A percentile compares a stretch with the other conserved stretches of the same genome.
Evolutionary conservation across 2,113 vertebrate genomes (phyloP).

Genomic region (Redunca redunca): DNA sequence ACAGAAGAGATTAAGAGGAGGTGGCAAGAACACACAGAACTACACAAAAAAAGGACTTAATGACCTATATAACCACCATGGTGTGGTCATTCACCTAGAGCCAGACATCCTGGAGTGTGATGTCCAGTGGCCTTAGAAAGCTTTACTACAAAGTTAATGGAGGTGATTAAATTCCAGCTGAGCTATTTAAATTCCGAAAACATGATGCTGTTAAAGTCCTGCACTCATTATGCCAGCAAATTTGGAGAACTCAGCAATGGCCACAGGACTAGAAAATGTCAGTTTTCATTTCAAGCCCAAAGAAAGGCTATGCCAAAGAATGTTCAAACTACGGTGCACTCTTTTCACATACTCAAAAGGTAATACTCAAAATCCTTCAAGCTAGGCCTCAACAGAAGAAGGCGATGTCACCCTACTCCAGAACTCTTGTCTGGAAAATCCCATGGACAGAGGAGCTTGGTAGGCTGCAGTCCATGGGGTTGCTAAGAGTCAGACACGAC

Average conservation of each 20-base stretch:
- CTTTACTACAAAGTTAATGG: neutral
- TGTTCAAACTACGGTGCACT: neutral
- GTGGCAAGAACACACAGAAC: neutral
- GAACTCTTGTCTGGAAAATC: too few species aligned
- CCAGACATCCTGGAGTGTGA: neutral
- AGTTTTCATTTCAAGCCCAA: neutral
- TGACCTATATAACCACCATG: neutral
- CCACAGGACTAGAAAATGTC: neutral
- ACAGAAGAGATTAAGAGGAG: neutral
- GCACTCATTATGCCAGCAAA: neutral
- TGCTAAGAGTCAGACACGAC: rapidly evolving
- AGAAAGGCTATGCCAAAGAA: neutral
- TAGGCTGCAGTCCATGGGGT: too few species aligned
- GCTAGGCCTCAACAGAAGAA: neutral
- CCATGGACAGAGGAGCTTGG: too few species aligned
- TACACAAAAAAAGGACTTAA: neutral
- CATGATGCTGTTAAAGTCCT: neutral
- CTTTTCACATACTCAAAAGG: neutral
- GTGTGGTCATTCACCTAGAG: neutral
- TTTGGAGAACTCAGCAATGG: neutral
- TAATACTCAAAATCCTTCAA: neutral
- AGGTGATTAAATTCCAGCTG: neutral
- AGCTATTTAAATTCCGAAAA: neutral
- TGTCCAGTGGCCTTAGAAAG: neutral
- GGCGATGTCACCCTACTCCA: rapidly evolving